phyloP scores from a whole-genome alignment of 1,140 invertebrate genomes.

The Dreissena rostriformis region DNA sequence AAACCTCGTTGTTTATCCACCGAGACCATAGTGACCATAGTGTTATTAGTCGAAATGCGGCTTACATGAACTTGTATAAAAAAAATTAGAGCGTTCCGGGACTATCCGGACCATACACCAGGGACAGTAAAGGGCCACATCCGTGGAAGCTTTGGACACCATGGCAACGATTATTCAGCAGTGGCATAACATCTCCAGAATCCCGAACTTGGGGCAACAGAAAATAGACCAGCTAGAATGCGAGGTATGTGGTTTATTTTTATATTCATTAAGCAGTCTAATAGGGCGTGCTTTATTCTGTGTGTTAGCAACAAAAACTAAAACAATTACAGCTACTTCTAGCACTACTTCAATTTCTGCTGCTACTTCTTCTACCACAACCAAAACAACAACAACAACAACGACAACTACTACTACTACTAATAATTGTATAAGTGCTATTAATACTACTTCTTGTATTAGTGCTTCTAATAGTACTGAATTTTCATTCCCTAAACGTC shows the following conservation, averaged over 20 bases:
- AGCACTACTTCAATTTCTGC: not conserved
- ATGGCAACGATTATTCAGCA: constrained; percentile 2
- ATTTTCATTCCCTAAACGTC: no score
- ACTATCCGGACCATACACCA: not conserved
- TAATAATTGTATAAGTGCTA: no score
- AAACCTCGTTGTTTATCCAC: not conserved
- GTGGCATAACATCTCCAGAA: constrained; percentile 28
- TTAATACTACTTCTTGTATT: no score
- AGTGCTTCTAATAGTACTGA: no score
- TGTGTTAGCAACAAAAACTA: not conserved
- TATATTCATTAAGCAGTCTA: not conserved
- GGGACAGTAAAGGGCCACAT: not conserved
- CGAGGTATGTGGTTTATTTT: constrained; percentile 5
- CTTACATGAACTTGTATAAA: constrained; percentile 3
- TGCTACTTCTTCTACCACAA: not conserved
- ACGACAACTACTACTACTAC: not conserved
- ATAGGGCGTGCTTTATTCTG: not conserved
- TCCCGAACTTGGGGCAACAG: constrained; percentile 27
- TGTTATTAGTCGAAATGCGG: not conserved
- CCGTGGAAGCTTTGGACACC: not conserved
- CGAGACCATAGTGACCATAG: not conserved
- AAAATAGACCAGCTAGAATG: constrained; percentile 43
- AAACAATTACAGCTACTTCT: not conserved
- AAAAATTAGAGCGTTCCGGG: not conserved
- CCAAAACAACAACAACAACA: not conserved